Conservation (phyloP, 1,140 invertebrate species). For the Chrysoperla carnea region DNA sequence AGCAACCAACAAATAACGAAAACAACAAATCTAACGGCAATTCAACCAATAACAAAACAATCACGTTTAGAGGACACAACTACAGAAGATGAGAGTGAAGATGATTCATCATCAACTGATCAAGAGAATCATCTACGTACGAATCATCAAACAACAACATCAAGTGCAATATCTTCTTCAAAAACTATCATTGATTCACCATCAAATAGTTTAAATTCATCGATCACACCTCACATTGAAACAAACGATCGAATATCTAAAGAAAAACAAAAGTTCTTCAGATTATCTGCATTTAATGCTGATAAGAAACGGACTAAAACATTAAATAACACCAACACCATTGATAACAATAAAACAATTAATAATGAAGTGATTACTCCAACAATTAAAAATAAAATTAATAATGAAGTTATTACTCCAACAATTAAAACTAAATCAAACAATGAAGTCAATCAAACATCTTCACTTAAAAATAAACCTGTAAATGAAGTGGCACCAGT, state of each 20-base stretch:
- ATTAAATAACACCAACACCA: neutral
- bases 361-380: neutral
- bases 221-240: conserved; percentile 26
- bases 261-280: conserved; percentile 73
- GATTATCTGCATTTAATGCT: conserved; percentile 51
- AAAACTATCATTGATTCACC: too few relatives aligned
- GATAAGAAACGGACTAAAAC: conserved; percentile 21
- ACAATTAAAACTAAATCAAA: neutral
- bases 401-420: neutral
- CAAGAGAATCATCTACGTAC: neutral
- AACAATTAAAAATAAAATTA: neutral
- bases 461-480: neutral
- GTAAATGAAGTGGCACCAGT: neutral
- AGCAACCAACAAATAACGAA: too few relatives aligned
- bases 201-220: too few relatives aligned
- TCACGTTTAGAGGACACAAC: neutral
- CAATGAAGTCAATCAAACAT: neutral
- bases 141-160: neutral
- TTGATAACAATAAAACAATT: neutral
- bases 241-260: conserved; percentile 59
- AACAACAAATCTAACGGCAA: too few relatives aligned
- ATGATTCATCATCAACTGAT: neutral
- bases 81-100: neutral
- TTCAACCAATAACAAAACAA: too few relatives aligned
- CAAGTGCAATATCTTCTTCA: neutral